phyloP scores from a whole-genome alignment of 2,113 vertebrate species.

The Desmodus rotundus region DNA sequence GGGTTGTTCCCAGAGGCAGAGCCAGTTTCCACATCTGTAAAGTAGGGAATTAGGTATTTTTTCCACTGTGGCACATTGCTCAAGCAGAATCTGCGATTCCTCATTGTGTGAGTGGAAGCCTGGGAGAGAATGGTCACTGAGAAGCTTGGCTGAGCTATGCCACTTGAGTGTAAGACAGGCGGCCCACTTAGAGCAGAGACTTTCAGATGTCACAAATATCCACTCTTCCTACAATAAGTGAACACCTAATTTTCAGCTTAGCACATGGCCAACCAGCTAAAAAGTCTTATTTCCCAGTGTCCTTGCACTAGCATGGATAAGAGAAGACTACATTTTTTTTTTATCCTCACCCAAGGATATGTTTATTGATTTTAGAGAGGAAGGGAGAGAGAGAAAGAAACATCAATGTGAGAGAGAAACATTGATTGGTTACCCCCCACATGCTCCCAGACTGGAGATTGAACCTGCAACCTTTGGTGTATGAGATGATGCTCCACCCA shows the following conservation, averaged over 20 bases:
- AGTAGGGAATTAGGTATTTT: background rate
- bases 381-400: no score
- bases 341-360: no score
- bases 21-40: background rate
- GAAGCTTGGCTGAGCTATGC: background rate
- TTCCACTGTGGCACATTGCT: background rate
- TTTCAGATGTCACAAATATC: background rate
- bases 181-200: background rate
- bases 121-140: background rate
- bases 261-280: background rate
- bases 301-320: background rate
- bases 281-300: background rate
- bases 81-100: background rate
- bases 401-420: no score
- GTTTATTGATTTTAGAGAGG: background rate
- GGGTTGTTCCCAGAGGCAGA: background rate
- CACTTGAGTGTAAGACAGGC: background rate
- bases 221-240: background rate
- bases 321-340: background rate
- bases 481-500: no score
- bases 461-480: no score
- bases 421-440: no score
- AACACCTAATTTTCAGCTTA: constrained; percentile 17
- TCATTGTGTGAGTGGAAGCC: background rate
- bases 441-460: no score